A percentile compares a stretch with the other conserved stretches of the same genome.
Conservation (phyloP, 2,797 vertebrate genomes). For the Pteronotus mesoamericanus region DNA sequence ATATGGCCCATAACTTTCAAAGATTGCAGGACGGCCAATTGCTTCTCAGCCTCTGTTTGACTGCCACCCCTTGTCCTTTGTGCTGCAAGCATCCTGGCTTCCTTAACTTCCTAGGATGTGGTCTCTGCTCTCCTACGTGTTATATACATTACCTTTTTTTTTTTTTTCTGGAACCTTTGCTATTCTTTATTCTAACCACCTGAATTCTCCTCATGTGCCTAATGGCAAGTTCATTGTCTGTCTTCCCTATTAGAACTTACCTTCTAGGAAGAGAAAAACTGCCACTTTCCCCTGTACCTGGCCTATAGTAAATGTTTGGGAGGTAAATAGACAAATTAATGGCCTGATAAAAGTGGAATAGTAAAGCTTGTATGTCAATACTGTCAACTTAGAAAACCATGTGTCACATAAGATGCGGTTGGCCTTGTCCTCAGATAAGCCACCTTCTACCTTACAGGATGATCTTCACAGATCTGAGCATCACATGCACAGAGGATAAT, state of each 20-base stretch:
- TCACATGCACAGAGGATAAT: not conserved
- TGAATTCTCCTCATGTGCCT: not conserved
- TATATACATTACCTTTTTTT: not conserved
- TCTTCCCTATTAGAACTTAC: not conserved
- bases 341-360: not conserved
- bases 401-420: not conserved
- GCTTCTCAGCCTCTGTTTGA: not conserved
- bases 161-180: not conserved
- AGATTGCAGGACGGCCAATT: not conserved
- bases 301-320: not conserved
- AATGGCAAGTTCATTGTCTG: not conserved
- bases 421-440: not conserved
- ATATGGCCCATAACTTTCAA: not conserved
- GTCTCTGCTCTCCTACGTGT: not conserved
- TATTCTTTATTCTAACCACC: not conserved
- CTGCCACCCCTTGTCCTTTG: not conserved
- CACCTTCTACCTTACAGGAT: not conserved
- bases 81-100: not conserved
- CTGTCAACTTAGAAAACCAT: not conserved
- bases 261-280: not conserved
- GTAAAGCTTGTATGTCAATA: not conserved
- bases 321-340: not conserved
- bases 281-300: not conserved
- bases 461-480: not conserved
- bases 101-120: not conserved